Evolutionary conservation across 2,888 invertebrate genomes (phyloP).

Genomic region (Agriopis aurantiaria): DNA sequence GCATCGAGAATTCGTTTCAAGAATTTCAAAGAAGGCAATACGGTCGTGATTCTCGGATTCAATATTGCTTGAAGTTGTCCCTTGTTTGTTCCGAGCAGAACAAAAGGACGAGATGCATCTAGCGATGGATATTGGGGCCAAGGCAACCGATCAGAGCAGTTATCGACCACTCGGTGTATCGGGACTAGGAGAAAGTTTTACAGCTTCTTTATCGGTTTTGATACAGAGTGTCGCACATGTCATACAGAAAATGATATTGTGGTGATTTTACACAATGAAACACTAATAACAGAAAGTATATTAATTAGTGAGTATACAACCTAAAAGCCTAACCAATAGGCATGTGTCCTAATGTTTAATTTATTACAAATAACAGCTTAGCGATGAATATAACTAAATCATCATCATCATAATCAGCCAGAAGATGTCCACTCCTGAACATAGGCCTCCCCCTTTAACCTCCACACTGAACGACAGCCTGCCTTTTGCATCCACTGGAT

Average conservation of each 20-base stretch:
- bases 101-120: constrained; percentile 15
- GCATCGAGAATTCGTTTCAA: background rate
- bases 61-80: constrained; percentile 16
- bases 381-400: no score
- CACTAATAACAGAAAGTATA: no score
- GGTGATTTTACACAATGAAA: no score
- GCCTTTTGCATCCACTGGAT: no score
- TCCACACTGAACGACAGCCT: no score
- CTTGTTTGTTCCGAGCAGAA: constrained; percentile 5
- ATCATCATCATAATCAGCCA: no score
- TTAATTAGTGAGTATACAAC: no score
- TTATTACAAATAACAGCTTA: no score
- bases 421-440: no score
- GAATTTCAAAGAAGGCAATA: background rate
- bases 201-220: background rate
- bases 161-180: constrained; percentile 7
- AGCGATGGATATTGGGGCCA: constrained; percentile 15
- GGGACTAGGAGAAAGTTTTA: background rate
- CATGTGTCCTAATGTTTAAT: no score
- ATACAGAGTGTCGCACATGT: background rate
- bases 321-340: no score
- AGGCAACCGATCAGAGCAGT: constrained; percentile 2
- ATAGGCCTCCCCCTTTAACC: no score
- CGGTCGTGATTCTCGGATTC: background rate
- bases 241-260: background rate